phyloP scores from a whole-genome alignment of 2,797 vertebrate species.

The Enteromius argenteus region DNA sequence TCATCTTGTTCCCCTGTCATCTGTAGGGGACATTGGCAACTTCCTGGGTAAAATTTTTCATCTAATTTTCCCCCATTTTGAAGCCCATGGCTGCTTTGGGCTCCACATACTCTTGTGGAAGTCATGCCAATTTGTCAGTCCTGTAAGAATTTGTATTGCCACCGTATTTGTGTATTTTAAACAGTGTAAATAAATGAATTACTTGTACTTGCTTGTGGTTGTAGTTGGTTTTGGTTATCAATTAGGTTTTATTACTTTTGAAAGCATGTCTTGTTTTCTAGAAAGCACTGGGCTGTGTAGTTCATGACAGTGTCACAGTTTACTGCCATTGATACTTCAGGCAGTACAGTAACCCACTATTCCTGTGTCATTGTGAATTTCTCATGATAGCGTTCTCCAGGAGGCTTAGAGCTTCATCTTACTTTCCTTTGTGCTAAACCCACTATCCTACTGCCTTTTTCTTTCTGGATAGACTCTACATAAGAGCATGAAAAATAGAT shows the following conservation, averaged over 20 bases:
- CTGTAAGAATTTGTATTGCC: slow-evolving; percentile 82
- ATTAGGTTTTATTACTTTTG: background rate
- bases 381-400: background rate
- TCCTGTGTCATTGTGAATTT: background rate
- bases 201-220: slow-evolving; percentile 76
- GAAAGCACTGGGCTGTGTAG: background rate
- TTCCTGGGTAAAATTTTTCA: slow-evolving; percentile 21
- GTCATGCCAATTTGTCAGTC: slow-evolving; percentile 72
- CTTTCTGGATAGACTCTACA: no score
- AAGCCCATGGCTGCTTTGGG: slow-evolving; percentile 57
- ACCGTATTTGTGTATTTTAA: slow-evolving; percentile 88
- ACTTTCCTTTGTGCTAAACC: background rate
- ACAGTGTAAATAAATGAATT: slow-evolving; percentile 92
- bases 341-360: background rate
- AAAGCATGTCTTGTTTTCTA: background rate
- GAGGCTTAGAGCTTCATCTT: background rate
- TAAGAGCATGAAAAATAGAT: no score
- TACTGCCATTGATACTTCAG: background rate
- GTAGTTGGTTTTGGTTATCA: background rate
- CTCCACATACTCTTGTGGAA: slow-evolving; percentile 71
- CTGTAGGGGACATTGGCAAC: slow-evolving; percentile 18
- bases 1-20: slow-evolving; percentile 32
- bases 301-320: background rate
- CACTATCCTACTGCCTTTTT: background rate
- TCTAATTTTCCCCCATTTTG: slow-evolving; percentile 20